Conservation (phyloP, 2,113 vertebrate genomes). For the Tenebrosternarchus preto region DNA sequence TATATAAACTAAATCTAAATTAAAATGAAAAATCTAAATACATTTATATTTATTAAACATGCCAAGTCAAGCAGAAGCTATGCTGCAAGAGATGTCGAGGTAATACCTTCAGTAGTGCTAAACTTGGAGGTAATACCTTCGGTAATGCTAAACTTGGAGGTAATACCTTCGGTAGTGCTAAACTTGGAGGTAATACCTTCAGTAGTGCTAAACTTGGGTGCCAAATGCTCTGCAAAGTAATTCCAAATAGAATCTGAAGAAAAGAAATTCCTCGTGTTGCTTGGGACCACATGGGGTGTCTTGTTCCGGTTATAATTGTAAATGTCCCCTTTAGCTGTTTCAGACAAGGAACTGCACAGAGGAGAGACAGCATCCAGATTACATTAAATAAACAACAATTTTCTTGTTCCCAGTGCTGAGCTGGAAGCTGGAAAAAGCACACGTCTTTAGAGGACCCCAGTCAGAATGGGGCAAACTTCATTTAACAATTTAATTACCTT, state of each 20-base stretch:
- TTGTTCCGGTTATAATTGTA: neutral
- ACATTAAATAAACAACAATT: constrained; percentile 32
- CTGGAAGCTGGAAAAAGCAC: neutral
- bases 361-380: neutral
- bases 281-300: neutral
- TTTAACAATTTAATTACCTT: neutral
- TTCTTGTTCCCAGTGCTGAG: constrained; percentile 14
- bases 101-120: too few species aligned
- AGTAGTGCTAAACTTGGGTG: neutral
- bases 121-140: too few species aligned
- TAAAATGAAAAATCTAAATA: too few species aligned
- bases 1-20: too few species aligned
- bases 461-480: neutral
- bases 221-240: neutral
- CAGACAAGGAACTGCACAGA: neutral
- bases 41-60: too few species aligned
- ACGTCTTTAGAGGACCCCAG: neutral
- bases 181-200: neutral
- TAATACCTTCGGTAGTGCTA: neutral
- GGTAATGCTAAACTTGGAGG: too few species aligned
- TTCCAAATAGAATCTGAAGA: neutral
- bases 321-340: constrained; percentile 23
- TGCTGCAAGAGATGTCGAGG: neutral
- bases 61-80: neutral
- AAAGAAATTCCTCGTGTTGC: neutral